phyloP scores from a whole-genome alignment of 2,113 vertebrate genomes.

The cat (Felis catus) region F.catus_Fca126_mat1.0 CM031419.1:184820501-184821000 shows the following conservation, averaged over 20 bases:
- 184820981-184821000: neutral
- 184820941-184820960: neutral
- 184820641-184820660: slow-evolving; percentile 11
- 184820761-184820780: neutral
- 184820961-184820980: neutral
- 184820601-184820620: neutral
- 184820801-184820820: neutral
- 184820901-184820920: neutral
- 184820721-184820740: neutral
- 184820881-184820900: neutral
- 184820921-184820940: neutral
- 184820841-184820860: neutral
- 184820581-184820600: slow-evolving; percentile 1
- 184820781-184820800: neutral
- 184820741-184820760: neutral
- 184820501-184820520: slow-evolving; percentile 1
- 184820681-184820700: neutral
- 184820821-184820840: neutral
- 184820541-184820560: slow-evolving; percentile 25
- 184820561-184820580: neutral
- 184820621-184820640: slow-evolving; percentile 19
- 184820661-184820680: neutral
- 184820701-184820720: neutral
- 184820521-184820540: neutral
- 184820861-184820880: neutral